These are phyloP conservation scores for Caloenas nicobarica DNA, from an alignment of 2,113 vertebrate species.

Conservation along the genomic window DNA sequence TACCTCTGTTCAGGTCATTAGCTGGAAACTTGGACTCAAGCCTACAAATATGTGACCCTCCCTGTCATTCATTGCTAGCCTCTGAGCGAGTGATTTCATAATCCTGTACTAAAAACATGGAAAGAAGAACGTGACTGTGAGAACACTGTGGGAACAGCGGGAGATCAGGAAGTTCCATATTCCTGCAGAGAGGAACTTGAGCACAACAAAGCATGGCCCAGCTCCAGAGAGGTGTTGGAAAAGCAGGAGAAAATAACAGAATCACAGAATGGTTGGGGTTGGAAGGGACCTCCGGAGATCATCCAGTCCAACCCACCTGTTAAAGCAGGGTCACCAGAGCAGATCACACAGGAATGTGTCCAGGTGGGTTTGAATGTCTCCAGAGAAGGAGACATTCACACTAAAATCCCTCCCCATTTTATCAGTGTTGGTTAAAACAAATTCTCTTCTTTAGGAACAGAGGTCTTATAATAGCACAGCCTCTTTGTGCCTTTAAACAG, in stretches of 20 bases:
- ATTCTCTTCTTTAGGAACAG: background rate
- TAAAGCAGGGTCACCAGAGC: too few relatives aligned
- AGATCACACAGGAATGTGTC: too few relatives aligned
- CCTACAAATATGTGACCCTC: background rate
- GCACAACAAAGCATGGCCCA: background rate
- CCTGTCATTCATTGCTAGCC: background rate
- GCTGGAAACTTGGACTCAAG: constrained; percentile 6
- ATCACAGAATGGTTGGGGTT: too few relatives aligned
- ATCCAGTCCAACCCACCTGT: too few relatives aligned
- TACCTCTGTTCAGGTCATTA: background rate
- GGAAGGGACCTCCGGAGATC: too few relatives aligned
- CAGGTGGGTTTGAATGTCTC: too few relatives aligned
- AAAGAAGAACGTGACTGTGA: background rate
- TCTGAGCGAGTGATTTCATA: background rate
- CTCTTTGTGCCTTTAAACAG: background rate
- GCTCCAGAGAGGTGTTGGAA: background rate
- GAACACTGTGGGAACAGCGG: background rate
- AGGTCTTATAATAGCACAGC: background rate
- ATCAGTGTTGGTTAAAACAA: background rate
- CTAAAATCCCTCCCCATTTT: background rate
- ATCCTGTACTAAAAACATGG: background rate
- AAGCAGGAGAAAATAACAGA: background rate
- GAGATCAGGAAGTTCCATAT: background rate
- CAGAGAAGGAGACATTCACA: background rate
- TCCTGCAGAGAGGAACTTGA: background rate